Percentiles rank a stretch among this genome's conserved stretches.
Evolutionary conservation across 2,888 invertebrate species (phyloP).

Genomic region (Periphyllus acericola): DNA sequence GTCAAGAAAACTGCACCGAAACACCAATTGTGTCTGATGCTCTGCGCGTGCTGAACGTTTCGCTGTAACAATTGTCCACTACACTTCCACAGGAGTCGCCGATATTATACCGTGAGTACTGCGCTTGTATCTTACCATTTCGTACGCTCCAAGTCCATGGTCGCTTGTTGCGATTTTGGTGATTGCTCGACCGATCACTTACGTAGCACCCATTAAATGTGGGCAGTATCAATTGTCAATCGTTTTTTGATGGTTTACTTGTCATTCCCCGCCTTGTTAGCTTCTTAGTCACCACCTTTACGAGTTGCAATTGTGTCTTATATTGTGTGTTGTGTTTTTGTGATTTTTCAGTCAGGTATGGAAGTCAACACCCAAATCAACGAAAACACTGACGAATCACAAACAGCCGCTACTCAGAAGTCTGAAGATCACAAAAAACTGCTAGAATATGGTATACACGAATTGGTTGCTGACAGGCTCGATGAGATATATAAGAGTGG

Average conservation of each 20-base stretch:
- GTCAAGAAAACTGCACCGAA: not conserved
- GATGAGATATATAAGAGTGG: slow-evolving; percentile 98
- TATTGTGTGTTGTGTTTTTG: not conserved
- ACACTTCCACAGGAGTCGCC: slow-evolving; percentile 4
- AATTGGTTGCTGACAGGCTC: slow-evolving; percentile 92
- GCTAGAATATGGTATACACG: slow-evolving; percentile 94
- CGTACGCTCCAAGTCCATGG: not conserved
- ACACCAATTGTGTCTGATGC: not conserved
- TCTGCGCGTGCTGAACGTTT: not conserved
- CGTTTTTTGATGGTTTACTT: not conserved
- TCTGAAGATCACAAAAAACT: slow-evolving; percentile 95
- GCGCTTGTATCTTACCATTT: not conserved
- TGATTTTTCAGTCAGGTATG: slow-evolving; percentile 51
- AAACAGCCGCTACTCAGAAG: slow-evolving; percentile 74
- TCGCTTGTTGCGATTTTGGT: not conserved
- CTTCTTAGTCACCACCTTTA: not conserved
- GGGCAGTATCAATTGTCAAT: not conserved
- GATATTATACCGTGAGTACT: slow-evolving; percentile 29
- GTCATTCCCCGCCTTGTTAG: not conserved
- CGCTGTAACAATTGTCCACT: not conserved
- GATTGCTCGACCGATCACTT: not conserved
- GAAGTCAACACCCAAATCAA: slow-evolving; percentile 66
- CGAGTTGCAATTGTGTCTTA: not conserved
- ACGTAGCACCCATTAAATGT: not conserved
- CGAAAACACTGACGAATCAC: slow-evolving; percentile 73